phyloP scores from a whole-genome alignment of 1,140 invertebrate species.

The Lamellibrachia luymesi region DNA sequence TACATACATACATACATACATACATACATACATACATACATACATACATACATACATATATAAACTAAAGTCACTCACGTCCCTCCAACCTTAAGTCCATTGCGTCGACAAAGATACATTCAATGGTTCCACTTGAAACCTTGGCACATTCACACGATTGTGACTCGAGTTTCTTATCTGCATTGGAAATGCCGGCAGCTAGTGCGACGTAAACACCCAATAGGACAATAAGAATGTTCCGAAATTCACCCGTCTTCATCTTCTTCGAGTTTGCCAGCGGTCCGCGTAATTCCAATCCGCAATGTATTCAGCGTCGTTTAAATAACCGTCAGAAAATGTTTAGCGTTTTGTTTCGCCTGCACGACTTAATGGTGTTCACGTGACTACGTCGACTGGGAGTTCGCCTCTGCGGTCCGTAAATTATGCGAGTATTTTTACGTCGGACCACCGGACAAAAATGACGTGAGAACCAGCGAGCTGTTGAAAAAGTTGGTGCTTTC shows the following conservation, averaged over 20 bases:
- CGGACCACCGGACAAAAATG: background rate
- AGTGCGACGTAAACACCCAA: background rate
- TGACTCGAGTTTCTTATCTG: background rate
- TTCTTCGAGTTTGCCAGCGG: background rate
- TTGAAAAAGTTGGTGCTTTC: background rate
- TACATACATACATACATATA: no score
- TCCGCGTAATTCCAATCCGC: background rate
- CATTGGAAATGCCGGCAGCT: background rate
- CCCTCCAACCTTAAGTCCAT: background rate
- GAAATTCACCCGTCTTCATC: background rate
- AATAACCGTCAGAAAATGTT: no score
- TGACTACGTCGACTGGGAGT: background rate
- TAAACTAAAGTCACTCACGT: background rate
- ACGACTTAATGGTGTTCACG: background rate
- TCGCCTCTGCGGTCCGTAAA: background rate
- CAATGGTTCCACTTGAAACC: background rate
- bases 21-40: slow-evolving; percentile 17
- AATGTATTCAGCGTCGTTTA: no score
- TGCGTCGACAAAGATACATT: background rate
- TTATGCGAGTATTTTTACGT: background rate
- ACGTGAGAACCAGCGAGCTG: background rate
- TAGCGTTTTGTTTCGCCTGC: background rate
- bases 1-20: background rate
- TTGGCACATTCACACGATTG: background rate
- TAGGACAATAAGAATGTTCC: background rate